Conservation (phyloP, 2,888 invertebrate species). For the Alloscopus bannaensis region DNA sequence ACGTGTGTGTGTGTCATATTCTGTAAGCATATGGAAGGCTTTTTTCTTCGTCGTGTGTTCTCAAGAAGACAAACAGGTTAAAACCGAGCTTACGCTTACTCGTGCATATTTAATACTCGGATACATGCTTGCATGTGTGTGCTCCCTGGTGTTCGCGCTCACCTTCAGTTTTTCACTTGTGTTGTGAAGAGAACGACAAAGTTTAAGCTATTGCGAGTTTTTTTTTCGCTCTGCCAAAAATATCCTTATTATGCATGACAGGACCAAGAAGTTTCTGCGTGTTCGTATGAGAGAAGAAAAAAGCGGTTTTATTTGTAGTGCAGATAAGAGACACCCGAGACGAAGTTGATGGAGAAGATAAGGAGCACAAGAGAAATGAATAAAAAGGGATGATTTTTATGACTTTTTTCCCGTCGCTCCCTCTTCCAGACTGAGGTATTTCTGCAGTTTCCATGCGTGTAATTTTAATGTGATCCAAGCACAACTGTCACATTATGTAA, state of each 20-base stretch:
- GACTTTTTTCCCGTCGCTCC: no score
- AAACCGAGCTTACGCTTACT: conserved; percentile 22
- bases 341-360: background rate
- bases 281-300: conserved; percentile 12
- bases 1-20: background rate
- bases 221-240: background rate
- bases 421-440: no score
- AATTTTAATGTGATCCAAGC: conserved; percentile 18
- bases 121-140: no score
- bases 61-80: background rate
- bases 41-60: background rate
- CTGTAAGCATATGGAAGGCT: no score
- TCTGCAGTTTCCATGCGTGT: conserved; percentile 7
- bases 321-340: background rate
- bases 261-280: background rate
- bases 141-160: conserved; percentile 20
- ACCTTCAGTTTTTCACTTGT: conserved; percentile 16
- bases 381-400: conserved; percentile 18
- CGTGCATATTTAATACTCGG: conserved; percentile 25
- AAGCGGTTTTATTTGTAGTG: conserved; percentile 8
- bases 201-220: no score
- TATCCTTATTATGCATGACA: conserved; percentile 15
- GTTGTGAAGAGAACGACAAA: background rate
- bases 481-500: background rate
- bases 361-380: background rate